Percentiles rank a stretch among this genome's conserved stretches.
These are phyloP conservation scores for Rhagonycha fulva DNA, from an alignment of 2,888 invertebrate genomes.

Conservation along the genomic window DNA sequence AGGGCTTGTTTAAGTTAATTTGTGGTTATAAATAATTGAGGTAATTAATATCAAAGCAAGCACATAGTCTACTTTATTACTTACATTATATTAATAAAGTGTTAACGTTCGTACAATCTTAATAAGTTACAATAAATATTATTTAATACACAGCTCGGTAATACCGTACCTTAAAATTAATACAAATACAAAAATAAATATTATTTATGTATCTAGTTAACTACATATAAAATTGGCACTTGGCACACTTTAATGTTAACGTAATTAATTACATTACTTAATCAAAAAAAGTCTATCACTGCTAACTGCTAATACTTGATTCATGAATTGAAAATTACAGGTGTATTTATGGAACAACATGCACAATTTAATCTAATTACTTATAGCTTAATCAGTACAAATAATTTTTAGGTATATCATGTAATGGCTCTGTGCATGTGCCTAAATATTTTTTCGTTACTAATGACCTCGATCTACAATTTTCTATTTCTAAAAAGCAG, in stretches of 20 bases:
- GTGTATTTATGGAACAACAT: conserved; percentile 6
- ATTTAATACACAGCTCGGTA: conserved; percentile 18
- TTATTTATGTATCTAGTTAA: conserved; percentile 17
- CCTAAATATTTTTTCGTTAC: conserved; percentile 81
- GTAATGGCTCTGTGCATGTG: conserved; percentile 82
- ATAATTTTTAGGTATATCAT: conserved; percentile 85
- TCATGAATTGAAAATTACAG: conserved; percentile 11
- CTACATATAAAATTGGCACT: conserved; percentile 28
- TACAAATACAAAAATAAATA: conserved; percentile 17
- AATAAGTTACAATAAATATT: conserved; percentile 23
- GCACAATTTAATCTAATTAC: background rate
- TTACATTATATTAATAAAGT: conserved; percentile 1
- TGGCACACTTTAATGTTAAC: conserved; percentile 33
- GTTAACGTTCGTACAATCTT: conserved; percentile 10
- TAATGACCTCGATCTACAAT: conserved; percentile 80
- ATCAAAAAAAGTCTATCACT: conserved; percentile 8
- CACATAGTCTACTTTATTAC: background rate
- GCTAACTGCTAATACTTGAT: conserved; percentile 13
- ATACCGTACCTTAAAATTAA: conserved; percentile 10
- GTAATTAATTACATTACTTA: conserved; percentile 11
- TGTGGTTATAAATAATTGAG: background rate
- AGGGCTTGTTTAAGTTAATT: background rate
- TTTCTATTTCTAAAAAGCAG: conserved; percentile 90
- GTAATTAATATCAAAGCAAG: conserved; percentile 2
- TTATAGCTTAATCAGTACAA: conserved; percentile 62